Base-by-base conservation (phyloP, 2,888 invertebrate genomes). In the Meganola albula region DNA sequence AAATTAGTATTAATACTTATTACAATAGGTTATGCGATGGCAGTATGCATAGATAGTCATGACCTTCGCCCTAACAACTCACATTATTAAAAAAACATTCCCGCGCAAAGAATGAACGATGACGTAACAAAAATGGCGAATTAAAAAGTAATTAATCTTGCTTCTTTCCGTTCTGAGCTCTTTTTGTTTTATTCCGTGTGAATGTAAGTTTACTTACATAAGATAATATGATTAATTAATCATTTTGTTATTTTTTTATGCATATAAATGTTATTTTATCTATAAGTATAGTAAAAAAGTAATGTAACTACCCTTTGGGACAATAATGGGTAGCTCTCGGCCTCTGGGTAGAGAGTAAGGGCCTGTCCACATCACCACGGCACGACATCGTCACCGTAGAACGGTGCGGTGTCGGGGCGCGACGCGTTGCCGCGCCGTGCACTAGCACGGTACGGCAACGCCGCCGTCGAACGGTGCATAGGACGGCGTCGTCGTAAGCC, bases 101-200 rank as follows among this genome's bases (percentile, higher is more conserved):
- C 53, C 53, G 53, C 53, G 42, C 47, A 44, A 47, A 44, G 43
- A 29, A 44, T 53, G n/a, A n/a, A n/a, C n/a, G n/a, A n/a, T n/a
- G 53, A 68, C 63, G 69, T 63, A 74, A 68, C 64, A 44, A 67
- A 76, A 75, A 77, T 78, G 71, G 77, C 74, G 74, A 73, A 79
- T 79, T 79, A 77, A 76, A 79, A 76, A 67, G 74, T 70, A 76
- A 78, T 79, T 78, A 78, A 77, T 76, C 61, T 60, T 52, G 25
- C 46, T 65, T 39, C 65, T 66, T 67, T 74, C 67, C 70, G 72
- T 59, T 63, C 34, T 37, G 40, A 44, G 54, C 37, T 43, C 40
- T 40, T 49, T 55, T 48, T 61, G 70, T 69, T 70, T 72, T 63
- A 65, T 66, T 70, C 63, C 72, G 73, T 74, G 73, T 69, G 75